A percentile compares a stretch with the other conserved stretches of the same genome.
phyloP scores from a whole-genome alignment of 2,888 invertebrate species.

The Oxystoma pomonae region DNA sequence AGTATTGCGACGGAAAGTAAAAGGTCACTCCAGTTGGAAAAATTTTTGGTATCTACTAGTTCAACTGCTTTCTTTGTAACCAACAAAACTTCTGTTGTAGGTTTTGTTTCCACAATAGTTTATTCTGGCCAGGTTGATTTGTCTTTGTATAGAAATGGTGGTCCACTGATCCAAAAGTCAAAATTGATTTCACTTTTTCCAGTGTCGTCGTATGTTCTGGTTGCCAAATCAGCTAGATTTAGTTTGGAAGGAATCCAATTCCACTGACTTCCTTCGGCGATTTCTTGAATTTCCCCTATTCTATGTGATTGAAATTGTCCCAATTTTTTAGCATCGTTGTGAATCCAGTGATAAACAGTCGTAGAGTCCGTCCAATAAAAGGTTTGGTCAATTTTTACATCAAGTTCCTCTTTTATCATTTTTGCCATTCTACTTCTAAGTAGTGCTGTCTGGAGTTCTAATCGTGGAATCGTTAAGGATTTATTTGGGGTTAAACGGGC shows the following conservation, averaged over 20 bases:
- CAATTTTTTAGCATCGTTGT: conserved; percentile 18
- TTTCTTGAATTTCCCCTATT: background rate
- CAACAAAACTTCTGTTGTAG: background rate
- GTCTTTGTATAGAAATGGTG: background rate
- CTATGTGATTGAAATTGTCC: background rate
- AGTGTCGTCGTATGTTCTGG: background rate
- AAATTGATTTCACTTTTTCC: background rate
- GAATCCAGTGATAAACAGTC: conserved; percentile 30
- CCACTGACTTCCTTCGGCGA: background rate
- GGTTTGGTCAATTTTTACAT: conserved; percentile 16
- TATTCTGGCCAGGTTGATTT: background rate
- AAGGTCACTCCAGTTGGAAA: background rate
- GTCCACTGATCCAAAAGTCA: background rate
- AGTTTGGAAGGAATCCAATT: background rate
- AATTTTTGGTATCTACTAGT: background rate
- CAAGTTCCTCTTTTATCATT: conserved; percentile 20
- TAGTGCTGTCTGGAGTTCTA: conserved; percentile 26
- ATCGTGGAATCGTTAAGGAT: conserved; percentile 28
- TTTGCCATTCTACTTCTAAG: conserved; percentile 5
- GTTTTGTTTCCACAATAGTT: background rate
- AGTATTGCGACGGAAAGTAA: background rate
- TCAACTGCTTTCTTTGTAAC: background rate
- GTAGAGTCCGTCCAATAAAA: conserved; percentile 33
- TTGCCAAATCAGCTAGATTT: background rate
- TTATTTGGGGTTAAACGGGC: too few species aligned